Percentiles rank a stretch among this genome's conserved stretches.
phyloP scores from a whole-genome alignment of 2,797 vertebrate genomes.

The Oreonectes daqikongensis region DNA sequence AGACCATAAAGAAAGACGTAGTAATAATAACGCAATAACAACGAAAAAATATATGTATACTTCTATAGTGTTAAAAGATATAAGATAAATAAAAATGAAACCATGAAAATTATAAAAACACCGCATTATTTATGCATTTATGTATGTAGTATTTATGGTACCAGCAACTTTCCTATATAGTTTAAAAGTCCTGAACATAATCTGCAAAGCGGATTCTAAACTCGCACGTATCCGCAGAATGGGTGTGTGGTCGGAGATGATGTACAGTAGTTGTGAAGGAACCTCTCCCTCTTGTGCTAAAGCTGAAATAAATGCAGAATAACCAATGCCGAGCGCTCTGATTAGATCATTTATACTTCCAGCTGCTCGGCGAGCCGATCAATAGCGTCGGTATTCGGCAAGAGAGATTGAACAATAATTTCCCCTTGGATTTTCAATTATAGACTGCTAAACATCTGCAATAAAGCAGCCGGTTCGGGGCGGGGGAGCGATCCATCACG shows the following conservation, averaged over 20 bases:
- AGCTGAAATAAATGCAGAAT: conserved; percentile 52
- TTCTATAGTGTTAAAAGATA: no score
- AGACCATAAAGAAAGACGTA: no score
- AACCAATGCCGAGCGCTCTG: conserved; percentile 57
- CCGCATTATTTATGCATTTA: no score
- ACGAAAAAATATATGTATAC: no score
- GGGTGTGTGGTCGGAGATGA: not conserved
- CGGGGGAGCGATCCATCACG: conserved; percentile 58
- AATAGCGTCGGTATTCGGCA: conserved; percentile 57
- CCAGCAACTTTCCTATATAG: not conserved
- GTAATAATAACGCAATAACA: no score
- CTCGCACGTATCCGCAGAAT: not conserved
- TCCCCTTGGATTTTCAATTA: conserved; percentile 65
- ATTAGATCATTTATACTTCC: conserved; percentile 65
- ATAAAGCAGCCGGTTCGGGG: conserved; percentile 53
- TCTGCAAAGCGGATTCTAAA: not conserved
- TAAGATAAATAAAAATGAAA: no score
- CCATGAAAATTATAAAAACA: no score
- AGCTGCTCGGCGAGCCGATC: conserved; percentile 55
- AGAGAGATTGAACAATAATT: conserved; percentile 66
- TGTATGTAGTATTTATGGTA: no score
- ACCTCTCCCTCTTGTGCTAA: conserved; percentile 40
- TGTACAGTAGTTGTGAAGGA: not conserved
- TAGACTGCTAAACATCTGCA: conserved; percentile 69
- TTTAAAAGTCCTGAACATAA: not conserved